phyloP scores from a whole-genome alignment of 2,888 invertebrate species.

The Thecophora atra region DNA sequence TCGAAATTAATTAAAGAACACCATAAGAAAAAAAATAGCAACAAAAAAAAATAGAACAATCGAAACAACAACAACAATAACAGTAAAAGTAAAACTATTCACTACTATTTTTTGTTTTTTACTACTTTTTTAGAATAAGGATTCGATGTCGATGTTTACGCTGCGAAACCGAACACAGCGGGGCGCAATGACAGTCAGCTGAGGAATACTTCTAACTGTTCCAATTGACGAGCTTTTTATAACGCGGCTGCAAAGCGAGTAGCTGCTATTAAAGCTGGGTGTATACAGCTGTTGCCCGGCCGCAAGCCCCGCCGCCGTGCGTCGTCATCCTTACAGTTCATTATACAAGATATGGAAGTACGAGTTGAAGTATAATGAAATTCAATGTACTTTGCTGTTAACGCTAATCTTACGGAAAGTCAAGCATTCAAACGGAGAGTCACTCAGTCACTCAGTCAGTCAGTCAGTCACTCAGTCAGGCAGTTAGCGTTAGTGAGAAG shows the following conservation, averaged over 20 bases:
- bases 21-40: too few species aligned
- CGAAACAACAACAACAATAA: background rate
- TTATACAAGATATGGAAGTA: background rate
- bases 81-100: background rate
- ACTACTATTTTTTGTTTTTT: too few species aligned
- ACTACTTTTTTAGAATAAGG: background rate
- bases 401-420: background rate
- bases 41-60: background rate
- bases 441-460: too few species aligned
- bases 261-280: constrained; percentile 1
- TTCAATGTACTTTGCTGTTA: background rate
- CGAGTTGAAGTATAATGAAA: background rate
- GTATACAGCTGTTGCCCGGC: background rate
- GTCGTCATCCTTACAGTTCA: background rate
- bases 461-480: too few species aligned
- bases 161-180: constrained; percentile 25
- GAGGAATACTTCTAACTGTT: constrained; percentile 56
- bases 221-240: constrained; percentile 36
- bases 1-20: background rate
- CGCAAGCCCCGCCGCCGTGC: background rate
- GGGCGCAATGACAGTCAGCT: constrained; percentile 47
- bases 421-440: background rate
- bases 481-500: too few species aligned
- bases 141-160: constrained; percentile 19
- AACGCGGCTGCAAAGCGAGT: constrained; percentile 21